Conservation (phyloP, 2,113 vertebrate species). For the Petroica traversi region DNA sequence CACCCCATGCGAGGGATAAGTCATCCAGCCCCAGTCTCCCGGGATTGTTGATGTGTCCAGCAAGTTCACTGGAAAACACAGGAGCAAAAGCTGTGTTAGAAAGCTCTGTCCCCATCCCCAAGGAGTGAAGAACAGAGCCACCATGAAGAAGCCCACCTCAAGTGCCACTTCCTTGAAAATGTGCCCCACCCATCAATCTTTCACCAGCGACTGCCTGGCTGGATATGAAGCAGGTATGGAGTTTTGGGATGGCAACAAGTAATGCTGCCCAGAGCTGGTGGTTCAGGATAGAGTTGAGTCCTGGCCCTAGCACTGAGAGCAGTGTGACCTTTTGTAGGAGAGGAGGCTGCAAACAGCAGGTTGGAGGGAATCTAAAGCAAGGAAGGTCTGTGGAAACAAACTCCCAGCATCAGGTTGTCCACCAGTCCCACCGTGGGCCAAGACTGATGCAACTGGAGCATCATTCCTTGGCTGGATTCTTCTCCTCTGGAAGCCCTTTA, state of each 20-base stretch:
- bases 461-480: fast-evolving
- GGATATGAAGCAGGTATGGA: not conserved
- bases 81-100: not conserved
- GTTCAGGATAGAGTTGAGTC: not conserved
- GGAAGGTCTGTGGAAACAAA: not conserved
- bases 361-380: not conserved
- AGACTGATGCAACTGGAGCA: not conserved
- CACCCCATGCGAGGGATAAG: constrained; percentile 91
- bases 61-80: constrained; percentile 87
- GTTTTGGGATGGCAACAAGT: not conserved
- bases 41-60: constrained; percentile 88
- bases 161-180: not conserved
- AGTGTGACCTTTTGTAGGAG: not conserved
- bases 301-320: not conserved
- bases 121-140: not conserved
- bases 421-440: not conserved
- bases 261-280: not conserved
- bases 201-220: not conserved
- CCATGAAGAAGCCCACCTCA: not conserved
- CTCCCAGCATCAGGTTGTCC: not conserved
- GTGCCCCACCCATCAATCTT: not conserved
- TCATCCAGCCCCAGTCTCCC: constrained; percentile 97
- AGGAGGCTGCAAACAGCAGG: not conserved
- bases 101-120: not conserved
- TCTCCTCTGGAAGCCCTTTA: not conserved